These are phyloP conservation scores for Acanthoscelides obtectus DNA, from an alignment of 2,888 invertebrate species.

Conservation along the genomic window DNA sequence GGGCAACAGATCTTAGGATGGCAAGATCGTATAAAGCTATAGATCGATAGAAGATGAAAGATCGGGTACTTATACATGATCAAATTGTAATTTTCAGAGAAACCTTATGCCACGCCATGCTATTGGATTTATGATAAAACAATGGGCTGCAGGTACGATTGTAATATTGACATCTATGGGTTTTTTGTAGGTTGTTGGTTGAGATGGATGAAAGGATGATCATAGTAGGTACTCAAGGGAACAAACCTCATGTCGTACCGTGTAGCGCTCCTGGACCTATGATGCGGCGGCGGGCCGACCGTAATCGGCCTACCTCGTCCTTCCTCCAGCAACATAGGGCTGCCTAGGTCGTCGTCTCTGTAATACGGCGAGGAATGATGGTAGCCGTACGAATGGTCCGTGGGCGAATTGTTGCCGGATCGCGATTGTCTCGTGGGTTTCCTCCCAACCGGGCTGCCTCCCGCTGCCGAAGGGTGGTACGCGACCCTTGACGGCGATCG, in stretches of 20 bases:
- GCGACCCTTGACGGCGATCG: slow-evolving; percentile 82
- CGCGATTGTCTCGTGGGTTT: slow-evolving; percentile 47
- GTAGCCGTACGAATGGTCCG: slow-evolving; percentile 47
- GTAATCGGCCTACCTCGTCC: slow-evolving; percentile 52
- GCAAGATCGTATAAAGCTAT: too few relatives aligned
- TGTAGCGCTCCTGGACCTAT: slow-evolving; percentile 78
- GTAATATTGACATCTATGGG: too few relatives aligned
- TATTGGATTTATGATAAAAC: too few relatives aligned
- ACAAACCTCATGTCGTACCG: slow-evolving; percentile 20
- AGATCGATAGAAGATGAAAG: too few relatives aligned
- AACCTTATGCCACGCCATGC: too few relatives aligned
- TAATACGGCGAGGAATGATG: slow-evolving; percentile 69
- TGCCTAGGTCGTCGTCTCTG: slow-evolving; percentile 78
- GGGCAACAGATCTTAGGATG: too few relatives aligned
- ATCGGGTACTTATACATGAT: too few relatives aligned
- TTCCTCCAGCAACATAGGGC: slow-evolving; percentile 78
- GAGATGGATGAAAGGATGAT: too few relatives aligned
- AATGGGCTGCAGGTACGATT: too few relatives aligned
- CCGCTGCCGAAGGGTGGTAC: slow-evolving; percentile 36
- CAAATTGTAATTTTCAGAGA: too few relatives aligned
- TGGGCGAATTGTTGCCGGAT: slow-evolving; percentile 57
- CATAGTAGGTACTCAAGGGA: background rate
- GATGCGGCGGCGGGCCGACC: slow-evolving; percentile 54
- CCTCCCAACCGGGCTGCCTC: slow-evolving; percentile 47
- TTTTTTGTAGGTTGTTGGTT: background rate